phyloP scores from a whole-genome alignment of 2,113 vertebrate genomes.

The Cebidichthys violaceus region DNA sequence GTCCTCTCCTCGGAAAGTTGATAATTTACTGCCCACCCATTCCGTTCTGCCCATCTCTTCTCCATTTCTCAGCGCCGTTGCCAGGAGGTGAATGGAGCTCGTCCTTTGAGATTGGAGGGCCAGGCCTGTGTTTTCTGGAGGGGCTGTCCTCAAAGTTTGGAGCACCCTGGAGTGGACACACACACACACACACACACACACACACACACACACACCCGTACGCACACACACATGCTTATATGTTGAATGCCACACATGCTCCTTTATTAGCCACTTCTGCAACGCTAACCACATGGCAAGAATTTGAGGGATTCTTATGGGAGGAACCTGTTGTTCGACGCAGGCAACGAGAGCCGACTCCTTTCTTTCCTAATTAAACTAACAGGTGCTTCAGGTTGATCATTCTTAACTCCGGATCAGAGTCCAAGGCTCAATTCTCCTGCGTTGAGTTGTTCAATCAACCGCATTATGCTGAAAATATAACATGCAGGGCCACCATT shows the following conservation, averaged over 20 bases:
- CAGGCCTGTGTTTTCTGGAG: conserved; percentile 80
- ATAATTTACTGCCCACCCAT: conserved; percentile 84
- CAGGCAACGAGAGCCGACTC: conserved; percentile 30
- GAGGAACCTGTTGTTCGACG: conserved; percentile 34
- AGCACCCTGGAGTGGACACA: conserved; percentile 84
- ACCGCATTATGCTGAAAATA: neutral
- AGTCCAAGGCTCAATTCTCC: conserved; percentile 8
- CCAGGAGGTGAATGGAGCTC: conserved; percentile 76
- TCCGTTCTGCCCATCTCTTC: conserved; percentile 76
- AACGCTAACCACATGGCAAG: conserved; percentile 38
- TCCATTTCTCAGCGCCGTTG: conserved; percentile 80
- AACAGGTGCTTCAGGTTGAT: conserved; percentile 52
- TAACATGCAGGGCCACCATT: neutral
- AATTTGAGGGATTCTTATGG: conserved; percentile 36
- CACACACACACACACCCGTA: conserved; percentile 68
- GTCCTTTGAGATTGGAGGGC: conserved; percentile 80
- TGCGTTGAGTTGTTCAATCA: neutral
- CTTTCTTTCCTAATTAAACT: conserved; percentile 56
- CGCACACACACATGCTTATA: conserved; percentile 64
- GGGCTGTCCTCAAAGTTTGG: conserved; percentile 78
- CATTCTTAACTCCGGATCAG: conserved; percentile 38
- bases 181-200: conserved; percentile 56
- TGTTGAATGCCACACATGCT: conserved; percentile 71
- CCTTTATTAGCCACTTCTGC: conserved; percentile 66
- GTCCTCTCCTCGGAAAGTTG: conserved; percentile 70